Conservation (phyloP, 2,888 invertebrate genomes). For the Sipha maydis region DNA sequence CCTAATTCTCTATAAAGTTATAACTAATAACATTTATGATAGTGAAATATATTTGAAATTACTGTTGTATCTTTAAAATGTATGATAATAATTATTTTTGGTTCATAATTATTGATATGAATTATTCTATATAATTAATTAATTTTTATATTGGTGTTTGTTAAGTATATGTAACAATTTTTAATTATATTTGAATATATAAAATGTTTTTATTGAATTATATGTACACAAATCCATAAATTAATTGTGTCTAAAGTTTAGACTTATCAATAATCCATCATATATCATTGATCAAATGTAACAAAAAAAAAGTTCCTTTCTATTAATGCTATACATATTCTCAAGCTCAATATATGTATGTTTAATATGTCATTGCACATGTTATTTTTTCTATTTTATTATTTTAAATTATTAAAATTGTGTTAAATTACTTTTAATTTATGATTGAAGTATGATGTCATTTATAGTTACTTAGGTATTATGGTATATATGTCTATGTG, state of each 20-base stretch:
- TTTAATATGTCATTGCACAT: too few species aligned
- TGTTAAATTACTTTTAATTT: neutral
- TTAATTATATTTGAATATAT: too few species aligned
- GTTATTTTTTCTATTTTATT: too few species aligned
- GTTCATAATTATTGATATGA: neutral
- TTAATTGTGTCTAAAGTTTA: neutral
- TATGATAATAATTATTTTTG: neutral
- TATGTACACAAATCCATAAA: neutral
- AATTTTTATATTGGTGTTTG: neutral
- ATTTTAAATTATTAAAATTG: too few species aligned
- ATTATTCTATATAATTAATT: neutral
- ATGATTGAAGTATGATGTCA: neutral
- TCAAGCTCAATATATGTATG: neutral
- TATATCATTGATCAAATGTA: neutral
- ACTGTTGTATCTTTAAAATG: neutral
- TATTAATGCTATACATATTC: neutral
- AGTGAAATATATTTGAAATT: neutral
- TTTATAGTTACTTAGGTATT: neutral
- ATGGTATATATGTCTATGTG: too few species aligned
- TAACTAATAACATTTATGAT: neutral
- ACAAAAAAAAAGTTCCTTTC: neutral
- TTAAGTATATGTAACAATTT: too few species aligned
- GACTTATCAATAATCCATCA: neutral
- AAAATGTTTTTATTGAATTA: too few species aligned
- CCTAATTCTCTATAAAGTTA: neutral